These are phyloP conservation scores for Corythaeola cristata DNA, from an alignment of 2,113 vertebrate genomes.

Conservation along the genomic window DNA sequence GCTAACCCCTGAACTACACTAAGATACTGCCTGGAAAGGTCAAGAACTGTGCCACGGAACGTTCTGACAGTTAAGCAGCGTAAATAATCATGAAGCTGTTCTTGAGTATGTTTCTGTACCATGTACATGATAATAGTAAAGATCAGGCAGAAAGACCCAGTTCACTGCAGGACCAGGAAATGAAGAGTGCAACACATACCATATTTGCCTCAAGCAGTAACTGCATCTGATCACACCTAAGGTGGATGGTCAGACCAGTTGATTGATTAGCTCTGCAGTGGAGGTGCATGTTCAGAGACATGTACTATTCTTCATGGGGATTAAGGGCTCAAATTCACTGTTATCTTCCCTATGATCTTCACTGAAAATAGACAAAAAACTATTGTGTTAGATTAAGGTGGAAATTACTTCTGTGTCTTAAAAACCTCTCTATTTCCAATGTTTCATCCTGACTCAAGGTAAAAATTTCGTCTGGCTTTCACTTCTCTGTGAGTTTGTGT, in stretches of 20 bases:
- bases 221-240: neutral
- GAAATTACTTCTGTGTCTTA: neutral
- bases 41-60: neutral
- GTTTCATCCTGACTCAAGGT: neutral
- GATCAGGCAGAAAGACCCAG: neutral
- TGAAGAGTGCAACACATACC: neutral
- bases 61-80: neutral
- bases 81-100: neutral
- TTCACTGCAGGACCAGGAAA: neutral
- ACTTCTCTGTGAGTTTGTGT: neutral
- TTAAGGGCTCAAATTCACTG: neutral
- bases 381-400: neutral
- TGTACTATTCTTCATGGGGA: neutral
- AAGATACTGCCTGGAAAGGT: neutral
- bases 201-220: neutral
- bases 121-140: neutral
- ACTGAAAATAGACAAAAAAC: neutral
- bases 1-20: neutral
- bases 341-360: neutral
- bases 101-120: neutral
- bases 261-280: neutral
- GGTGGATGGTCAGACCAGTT: too few species aligned
- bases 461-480: neutral
- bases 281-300: neutral
- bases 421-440: neutral